Evolutionary conservation across 2,113 vertebrate genomes (phyloP), one percentile per base, ranked within the genome.

Genomic region (Microtus pennsylvanicus): DNA sequence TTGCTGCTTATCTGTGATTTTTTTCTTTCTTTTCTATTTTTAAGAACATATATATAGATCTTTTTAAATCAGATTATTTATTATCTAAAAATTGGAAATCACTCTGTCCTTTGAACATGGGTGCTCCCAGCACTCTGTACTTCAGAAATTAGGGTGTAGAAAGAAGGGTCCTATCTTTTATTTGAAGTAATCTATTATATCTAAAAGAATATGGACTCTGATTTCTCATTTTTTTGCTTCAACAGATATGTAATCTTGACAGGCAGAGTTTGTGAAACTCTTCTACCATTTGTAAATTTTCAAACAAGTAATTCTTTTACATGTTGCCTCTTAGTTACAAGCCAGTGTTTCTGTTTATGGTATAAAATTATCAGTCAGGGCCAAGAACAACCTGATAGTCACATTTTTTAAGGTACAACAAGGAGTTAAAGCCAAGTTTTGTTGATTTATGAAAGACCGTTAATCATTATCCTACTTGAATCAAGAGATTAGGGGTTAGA

Each of bases 231-330:
- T 2, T 17, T 22, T 69, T 95, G 0, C 30, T 47, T 76, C 38
- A 92, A 35, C 10, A 67, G 14, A 45, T 93, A 35, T 30, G 7
- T 89, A 21, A 93, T 86, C 38, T 55, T 93, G 38, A 63, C 12
- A 78, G 35, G 45, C 47, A 47, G 47, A 47, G 47, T 47, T 47
- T 93, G 16, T 77, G 35, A 94, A 91, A 47, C 22, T 69, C 1
- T 76, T 90, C 91, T 63, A 21, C 67, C 42, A 90, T 85, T 93
- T 61, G 42, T 24, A 95, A 89, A 96, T 50, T 95, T 76, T 8
- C 35, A 81, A 87, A 76, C 8, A 82, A 81, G 83, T 35, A 87
- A 95, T 30, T 63, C 76, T 83, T 97, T 76, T 5, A 82, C 58
- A 92, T 45, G 19, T 0, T 87, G 6, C 19, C 55, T 22, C 1